A percentile compares a stretch with the other conserved stretches of the same genome.
Conservation (phyloP, 2,113 vertebrate genomes). For the Burhinus oedicnemus region DNA sequence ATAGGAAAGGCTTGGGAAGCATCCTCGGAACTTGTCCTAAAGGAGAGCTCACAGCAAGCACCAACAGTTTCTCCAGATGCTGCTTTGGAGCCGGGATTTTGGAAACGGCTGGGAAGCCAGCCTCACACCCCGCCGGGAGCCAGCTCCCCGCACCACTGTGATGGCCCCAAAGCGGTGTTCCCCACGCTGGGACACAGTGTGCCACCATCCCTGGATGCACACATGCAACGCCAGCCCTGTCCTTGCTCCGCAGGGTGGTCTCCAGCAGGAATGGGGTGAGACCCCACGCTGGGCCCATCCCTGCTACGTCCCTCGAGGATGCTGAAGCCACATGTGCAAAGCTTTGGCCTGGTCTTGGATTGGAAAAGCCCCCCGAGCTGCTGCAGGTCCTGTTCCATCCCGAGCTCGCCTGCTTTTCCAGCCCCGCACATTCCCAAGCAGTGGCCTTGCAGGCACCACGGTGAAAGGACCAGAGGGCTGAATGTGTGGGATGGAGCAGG, state of each 20-base stretch:
- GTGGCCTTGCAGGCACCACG: accelerated
- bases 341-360: background rate
- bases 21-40: background rate
- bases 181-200: background rate
- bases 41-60: background rate
- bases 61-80: background rate
- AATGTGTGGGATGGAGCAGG: background rate
- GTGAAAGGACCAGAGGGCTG: background rate
- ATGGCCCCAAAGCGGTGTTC: background rate
- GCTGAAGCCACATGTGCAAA: background rate
- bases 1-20: background rate
- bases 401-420: background rate
- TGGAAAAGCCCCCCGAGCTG: background rate
- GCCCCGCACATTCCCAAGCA: background rate
- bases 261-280: background rate
- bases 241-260: background rate
- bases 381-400: background rate
- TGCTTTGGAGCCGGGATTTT: background rate
- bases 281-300: accelerated
- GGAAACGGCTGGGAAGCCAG: background rate
- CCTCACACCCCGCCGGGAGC: accelerated
- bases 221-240: background rate
- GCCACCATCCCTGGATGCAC: background rate
- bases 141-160: background rate
- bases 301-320: background rate